Conservation (phyloP, 2,888 invertebrate genomes). For the Microctonus hyperodae region DNA sequence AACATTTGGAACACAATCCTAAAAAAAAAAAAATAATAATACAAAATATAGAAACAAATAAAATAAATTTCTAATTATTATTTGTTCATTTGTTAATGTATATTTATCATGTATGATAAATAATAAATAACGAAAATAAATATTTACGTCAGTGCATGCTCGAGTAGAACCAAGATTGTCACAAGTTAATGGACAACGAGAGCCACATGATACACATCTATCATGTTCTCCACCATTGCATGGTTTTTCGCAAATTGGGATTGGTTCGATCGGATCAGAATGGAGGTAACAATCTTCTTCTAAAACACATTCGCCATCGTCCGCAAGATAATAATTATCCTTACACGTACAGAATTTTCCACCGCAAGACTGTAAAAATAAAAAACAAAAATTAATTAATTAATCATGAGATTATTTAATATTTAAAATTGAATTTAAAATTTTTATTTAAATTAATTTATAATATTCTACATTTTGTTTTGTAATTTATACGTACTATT, state of each 20-base stretch:
- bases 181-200: slow-evolving; percentile 17
- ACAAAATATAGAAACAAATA: too few species aligned
- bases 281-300: neutral
- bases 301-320: neutral
- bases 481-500: neutral
- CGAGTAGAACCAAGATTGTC: neutral
- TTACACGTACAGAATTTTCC: neutral
- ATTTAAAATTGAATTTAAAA: too few species aligned
- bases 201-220: slow-evolving; percentile 3
- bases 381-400: neutral
- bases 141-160: neutral
- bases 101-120: neutral
- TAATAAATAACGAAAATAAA: neutral
- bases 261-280: neutral
- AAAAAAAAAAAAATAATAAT: neutral
- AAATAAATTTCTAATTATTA: too few species aligned
- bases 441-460: too few species aligned
- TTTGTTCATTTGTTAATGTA: too few species aligned
- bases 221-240: slow-evolving; percentile 18
- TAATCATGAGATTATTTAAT: too few species aligned
- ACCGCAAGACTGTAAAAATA: neutral
- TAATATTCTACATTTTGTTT: too few species aligned
- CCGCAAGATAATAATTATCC: neutral
- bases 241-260: neutral
- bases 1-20: slow-evolving; percentile 19